Percentiles rank a stretch among this genome's conserved stretches.
phyloP scores from a whole-genome alignment of 2,888 invertebrate genomes.

The Desoria tigrina region DNA sequence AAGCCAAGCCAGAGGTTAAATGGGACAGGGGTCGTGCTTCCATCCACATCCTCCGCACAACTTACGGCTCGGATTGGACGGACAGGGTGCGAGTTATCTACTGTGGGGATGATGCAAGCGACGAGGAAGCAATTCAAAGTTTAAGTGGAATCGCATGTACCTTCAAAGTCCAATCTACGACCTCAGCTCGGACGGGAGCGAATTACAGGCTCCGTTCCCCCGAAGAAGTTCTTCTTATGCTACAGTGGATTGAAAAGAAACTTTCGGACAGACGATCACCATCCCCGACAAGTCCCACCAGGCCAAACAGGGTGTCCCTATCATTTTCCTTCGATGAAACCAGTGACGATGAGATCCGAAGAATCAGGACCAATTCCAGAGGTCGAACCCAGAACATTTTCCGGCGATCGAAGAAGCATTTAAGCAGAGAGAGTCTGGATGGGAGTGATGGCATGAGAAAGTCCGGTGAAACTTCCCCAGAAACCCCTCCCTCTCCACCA shows the following conservation, averaged over 20 bases:
- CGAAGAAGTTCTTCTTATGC: conserved; percentile 57
- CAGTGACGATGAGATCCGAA: conserved; percentile 51
- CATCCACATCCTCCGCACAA: conserved; percentile 58
- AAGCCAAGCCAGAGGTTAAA: conserved; percentile 58
- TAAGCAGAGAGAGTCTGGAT: neutral
- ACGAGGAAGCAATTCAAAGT: conserved; percentile 56
- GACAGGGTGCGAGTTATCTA: conserved; percentile 58
- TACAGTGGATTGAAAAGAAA: conserved; percentile 55
- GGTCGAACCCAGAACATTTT: conserved; percentile 53
- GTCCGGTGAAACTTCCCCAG: conserved; percentile 27
- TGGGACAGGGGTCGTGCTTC: conserved; percentile 59
- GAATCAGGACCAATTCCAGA: conserved; percentile 50
- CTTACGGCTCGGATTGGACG: conserved; percentile 59
- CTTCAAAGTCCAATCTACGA: conserved; percentile 57
- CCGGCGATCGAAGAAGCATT: conserved; percentile 17
- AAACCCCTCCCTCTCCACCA: conserved; percentile 37
- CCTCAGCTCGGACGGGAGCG: conserved; percentile 57
- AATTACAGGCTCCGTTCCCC: conserved; percentile 57
- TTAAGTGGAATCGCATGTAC: conserved; percentile 59
- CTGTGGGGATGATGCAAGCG: conserved; percentile 58
- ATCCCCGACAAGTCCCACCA: conserved; percentile 40
- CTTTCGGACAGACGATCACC: conserved; percentile 40
- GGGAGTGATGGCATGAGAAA: conserved; percentile 15
- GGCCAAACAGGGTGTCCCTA: conserved; percentile 28
- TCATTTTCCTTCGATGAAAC: conserved; percentile 48